phyloP scores from a whole-genome alignment of 2,888 invertebrate genomes.

The Agrotis ipsilon region DNA sequence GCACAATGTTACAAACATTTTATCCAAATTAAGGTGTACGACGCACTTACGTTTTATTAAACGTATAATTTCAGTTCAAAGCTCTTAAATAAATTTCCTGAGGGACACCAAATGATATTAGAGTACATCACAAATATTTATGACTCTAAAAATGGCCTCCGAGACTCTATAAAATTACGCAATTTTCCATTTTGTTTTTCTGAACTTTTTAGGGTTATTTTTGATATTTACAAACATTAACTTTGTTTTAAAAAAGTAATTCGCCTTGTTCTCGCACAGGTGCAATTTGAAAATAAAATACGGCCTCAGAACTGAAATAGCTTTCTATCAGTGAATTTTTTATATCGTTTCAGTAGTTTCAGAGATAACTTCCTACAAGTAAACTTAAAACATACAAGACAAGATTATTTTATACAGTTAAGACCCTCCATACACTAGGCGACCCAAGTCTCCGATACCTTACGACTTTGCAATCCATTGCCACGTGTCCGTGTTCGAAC shows the following conservation, averaged over 20 bases:
- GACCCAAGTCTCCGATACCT: too few relatives aligned
- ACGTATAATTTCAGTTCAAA: slow-evolving; percentile 8
- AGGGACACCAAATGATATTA: slow-evolving; percentile 20
- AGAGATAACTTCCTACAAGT: too few relatives aligned
- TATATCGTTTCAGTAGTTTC: too few relatives aligned
- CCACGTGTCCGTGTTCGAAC: too few relatives aligned
- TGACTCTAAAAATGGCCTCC: slow-evolving; percentile 17
- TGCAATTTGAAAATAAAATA: too few relatives aligned
- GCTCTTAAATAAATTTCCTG: slow-evolving; percentile 38
- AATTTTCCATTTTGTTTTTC: slow-evolving; percentile 1
- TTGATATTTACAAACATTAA: neutral
- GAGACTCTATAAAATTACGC: slow-evolving; percentile 7
- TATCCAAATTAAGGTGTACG: neutral
- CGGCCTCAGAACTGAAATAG: too few relatives aligned
- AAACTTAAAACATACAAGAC: too few relatives aligned
- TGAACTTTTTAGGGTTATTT: neutral
- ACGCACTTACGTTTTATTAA: slow-evolving; percentile 12
- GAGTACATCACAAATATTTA: slow-evolving; percentile 38
- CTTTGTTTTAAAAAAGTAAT: neutral
- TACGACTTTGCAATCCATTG: too few relatives aligned
- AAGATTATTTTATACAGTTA: too few relatives aligned
- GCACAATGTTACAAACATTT: slow-evolving; percentile 13
- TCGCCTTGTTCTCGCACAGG: too few relatives aligned
- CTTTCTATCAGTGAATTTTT: too few relatives aligned
- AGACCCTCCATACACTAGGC: too few relatives aligned